Conservation (phyloP, 2,113 vertebrate species). For the Shinisaurus crocodilurus region DNA sequence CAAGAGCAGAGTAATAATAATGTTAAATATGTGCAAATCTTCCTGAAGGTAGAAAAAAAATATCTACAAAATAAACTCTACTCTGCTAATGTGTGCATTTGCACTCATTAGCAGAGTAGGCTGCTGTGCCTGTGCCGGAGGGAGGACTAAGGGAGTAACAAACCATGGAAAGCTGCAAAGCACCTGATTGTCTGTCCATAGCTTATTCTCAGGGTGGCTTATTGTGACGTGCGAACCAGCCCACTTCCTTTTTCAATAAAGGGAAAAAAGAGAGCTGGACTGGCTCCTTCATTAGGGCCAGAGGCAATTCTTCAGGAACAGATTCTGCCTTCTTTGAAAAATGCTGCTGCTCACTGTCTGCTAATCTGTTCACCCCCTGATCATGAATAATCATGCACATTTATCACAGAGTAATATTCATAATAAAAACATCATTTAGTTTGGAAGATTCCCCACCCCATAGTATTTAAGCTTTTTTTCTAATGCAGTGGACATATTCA, state of each 20-base stretch:
- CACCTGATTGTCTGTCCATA: no score
- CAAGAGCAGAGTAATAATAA: no score
- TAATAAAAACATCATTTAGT: background rate
- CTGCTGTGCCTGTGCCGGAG: no score
- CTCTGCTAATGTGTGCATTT: no score
- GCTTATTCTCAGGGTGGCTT: no score
- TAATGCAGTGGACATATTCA: background rate
- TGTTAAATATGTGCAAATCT: no score
- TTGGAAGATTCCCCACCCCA: constrained; percentile 22
- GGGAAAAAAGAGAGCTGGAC: background rate
- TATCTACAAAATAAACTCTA: no score
- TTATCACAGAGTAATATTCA: background rate
- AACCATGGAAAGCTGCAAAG: no score
- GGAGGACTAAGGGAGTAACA: no score
- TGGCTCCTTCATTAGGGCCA: background rate
- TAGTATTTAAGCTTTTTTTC: background rate
- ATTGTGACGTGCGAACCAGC: no score
- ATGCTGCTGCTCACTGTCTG: background rate
- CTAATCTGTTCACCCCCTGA: background rate
- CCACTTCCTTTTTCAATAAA: background rate
- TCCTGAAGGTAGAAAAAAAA: no score
- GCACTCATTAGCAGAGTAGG: no score
- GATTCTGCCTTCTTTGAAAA: background rate
- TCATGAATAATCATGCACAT: background rate
- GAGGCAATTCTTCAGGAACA: background rate